Conservation (phyloP, 2,888 invertebrate genomes). For the Rhorus exstirpatorius region DNA sequence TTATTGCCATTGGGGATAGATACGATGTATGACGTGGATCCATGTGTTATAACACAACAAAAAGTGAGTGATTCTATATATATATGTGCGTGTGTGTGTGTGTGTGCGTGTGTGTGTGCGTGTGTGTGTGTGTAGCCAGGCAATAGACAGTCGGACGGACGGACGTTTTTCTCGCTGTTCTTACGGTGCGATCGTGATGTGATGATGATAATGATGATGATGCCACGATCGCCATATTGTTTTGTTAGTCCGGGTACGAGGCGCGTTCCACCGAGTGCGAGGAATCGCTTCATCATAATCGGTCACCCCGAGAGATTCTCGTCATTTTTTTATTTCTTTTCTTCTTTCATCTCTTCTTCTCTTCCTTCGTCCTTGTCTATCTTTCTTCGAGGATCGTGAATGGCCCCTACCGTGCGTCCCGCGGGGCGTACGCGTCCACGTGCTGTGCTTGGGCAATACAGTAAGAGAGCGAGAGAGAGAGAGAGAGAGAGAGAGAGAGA, state of each 20-base stretch:
- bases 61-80: constrained; percentile 33
- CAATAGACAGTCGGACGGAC: constrained; percentile 56
- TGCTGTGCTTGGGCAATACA: constrained; percentile 56
- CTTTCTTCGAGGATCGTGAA: constrained; percentile 68
- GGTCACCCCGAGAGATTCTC: constrained; percentile 81
- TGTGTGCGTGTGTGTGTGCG: constrained; percentile 5
- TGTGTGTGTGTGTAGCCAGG: constrained; percentile 8
- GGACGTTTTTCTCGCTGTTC: constrained; percentile 56
- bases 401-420: constrained; percentile 77
- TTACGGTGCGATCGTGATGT: constrained; percentile 51
- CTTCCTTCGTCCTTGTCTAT: constrained; percentile 47
- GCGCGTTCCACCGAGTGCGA: constrained; percentile 66
- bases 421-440: constrained; percentile 66
- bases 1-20: constrained; percentile 75
- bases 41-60: constrained; percentile 25
- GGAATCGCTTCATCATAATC: constrained; percentile 86
- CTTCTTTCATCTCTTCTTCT: constrained; percentile 70
- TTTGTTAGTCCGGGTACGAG: constrained; percentile 74
- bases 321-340: constrained; percentile 74
- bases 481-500: constrained; percentile 15
- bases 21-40: constrained; percentile 13
- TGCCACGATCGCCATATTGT: constrained; percentile 72
- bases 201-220: constrained; percentile 57
- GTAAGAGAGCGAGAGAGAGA: constrained; percentile 4
- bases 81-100: neutral